Evolutionary conservation across 2,888 invertebrate species (phyloP).

Genomic region (Troides aeacus): DNA sequence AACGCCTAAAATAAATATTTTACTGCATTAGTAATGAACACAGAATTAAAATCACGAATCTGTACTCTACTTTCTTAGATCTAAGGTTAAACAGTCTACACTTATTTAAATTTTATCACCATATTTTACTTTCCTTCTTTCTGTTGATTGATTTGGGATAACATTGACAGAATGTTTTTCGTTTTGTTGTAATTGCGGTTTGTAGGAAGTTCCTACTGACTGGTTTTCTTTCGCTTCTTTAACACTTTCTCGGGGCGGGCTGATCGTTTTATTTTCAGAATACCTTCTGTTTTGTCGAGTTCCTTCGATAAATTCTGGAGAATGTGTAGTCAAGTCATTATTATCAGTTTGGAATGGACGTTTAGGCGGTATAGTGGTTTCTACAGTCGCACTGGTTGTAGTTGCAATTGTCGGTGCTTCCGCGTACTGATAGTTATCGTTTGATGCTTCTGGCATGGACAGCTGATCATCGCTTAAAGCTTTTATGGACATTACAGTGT

Average conservation of each 20-base stretch:
- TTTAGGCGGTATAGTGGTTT: constrained; percentile 44
- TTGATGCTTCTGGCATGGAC: constrained; percentile 62
- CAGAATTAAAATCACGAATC: constrained; percentile 54
- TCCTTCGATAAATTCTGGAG: constrained; percentile 3
- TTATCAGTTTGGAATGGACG: constrained; percentile 38
- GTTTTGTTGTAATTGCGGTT: constrained; percentile 30
- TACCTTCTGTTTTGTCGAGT: constrained; percentile 7
- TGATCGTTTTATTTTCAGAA: constrained; percentile 27
- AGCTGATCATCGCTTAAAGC: constrained; percentile 55
- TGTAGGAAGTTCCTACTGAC: constrained; percentile 28
- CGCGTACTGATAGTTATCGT: constrained; percentile 62
- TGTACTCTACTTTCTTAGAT: constrained; percentile 39
- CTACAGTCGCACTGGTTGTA: constrained; percentile 42
- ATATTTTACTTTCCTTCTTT: constrained; percentile 60
- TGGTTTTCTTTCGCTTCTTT: constrained; percentile 30
- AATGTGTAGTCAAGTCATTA: constrained; percentile 36
- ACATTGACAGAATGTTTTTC: constrained; percentile 32
- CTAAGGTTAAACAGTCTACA: constrained; percentile 45
- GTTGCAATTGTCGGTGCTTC: constrained; percentile 54
- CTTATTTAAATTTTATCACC: constrained; percentile 66
- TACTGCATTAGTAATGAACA: constrained; percentile 35
- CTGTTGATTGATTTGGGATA: constrained; percentile 38
- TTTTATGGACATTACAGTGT: constrained; percentile 61
- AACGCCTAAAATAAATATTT: constrained; percentile 40
- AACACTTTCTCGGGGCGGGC: constrained; percentile 36